These are phyloP conservation scores for Malthinus flaveolus DNA, from an alignment of 2,888 invertebrate genomes.

Conservation along the genomic window DNA sequence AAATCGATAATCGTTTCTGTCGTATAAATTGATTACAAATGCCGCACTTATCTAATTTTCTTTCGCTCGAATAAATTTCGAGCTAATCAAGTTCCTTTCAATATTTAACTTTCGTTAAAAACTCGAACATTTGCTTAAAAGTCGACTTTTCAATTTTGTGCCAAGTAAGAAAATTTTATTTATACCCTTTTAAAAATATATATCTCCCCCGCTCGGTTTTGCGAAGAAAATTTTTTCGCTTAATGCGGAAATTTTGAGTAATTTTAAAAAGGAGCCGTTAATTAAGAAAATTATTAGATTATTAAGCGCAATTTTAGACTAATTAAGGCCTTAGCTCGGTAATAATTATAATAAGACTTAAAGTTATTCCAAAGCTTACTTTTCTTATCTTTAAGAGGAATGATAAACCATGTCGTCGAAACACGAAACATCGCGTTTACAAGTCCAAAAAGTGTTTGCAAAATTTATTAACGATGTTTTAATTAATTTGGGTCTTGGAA, in stretches of 20 bases:
- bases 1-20: slow-evolving; percentile 33
- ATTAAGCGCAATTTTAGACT: too few species aligned
- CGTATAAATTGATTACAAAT: slow-evolving; percentile 36
- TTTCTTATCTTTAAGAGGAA: slow-evolving; percentile 4
- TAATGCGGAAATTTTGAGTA: too few species aligned
- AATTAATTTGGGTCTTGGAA: neutral
- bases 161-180: slow-evolving; percentile 28
- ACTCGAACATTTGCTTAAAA: slow-evolving; percentile 27
- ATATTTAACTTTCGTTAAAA: slow-evolving; percentile 38
- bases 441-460: slow-evolving; percentile 2
- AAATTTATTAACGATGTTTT: slow-evolving; percentile 5
- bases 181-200: slow-evolving; percentile 11
- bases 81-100: slow-evolving; percentile 38
- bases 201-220: too few species aligned
- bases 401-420: slow-evolving; percentile 3
- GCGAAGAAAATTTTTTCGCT: too few species aligned
- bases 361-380: too few species aligned
- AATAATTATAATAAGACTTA: too few species aligned
- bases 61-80: slow-evolving; percentile 35
- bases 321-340: too few species aligned
- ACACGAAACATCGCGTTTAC: slow-evolving; percentile 6
- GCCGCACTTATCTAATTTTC: slow-evolving; percentile 38
- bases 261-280: too few species aligned
- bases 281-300: too few species aligned
- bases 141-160: slow-evolving; percentile 20